Conservation (phyloP, 2,797 vertebrate species). For the Hypotaenidia philippensis region DNA sequence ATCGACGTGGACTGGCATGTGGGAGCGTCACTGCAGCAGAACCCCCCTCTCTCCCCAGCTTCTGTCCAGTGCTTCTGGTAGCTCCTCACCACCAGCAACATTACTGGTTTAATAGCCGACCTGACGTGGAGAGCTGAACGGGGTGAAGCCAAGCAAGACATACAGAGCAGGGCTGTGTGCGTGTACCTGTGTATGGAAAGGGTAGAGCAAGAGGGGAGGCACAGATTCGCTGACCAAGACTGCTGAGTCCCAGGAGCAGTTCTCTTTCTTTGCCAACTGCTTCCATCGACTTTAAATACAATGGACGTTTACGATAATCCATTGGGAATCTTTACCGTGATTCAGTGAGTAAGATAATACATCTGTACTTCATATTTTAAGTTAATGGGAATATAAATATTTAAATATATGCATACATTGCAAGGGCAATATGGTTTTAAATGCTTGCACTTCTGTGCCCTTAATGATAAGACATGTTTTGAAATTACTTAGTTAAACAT, state of each 20-base stretch:
- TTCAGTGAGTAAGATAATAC: constrained; percentile 87
- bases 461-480: constrained; percentile 42
- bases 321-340: constrained; percentile 88
- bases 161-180: constrained; percentile 67
- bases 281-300: constrained; percentile 56
- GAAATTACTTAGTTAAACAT: constrained; percentile 48
- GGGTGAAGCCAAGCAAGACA: constrained; percentile 67
- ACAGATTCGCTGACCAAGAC: neutral
- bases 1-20: constrained; percentile 83
- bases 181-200: constrained; percentile 27
- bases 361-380: constrained; percentile 27
- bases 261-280: constrained; percentile 3
- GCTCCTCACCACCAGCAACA: constrained; percentile 76
- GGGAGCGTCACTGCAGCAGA: constrained; percentile 82
- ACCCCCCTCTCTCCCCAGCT: constrained; percentile 44
- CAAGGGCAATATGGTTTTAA: constrained; percentile 35
- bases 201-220: neutral
- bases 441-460: neutral
- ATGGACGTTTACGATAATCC: constrained; percentile 86
- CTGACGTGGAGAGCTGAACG: constrained; percentile 58
- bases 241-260: neutral
- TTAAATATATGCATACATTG: constrained; percentile 54
- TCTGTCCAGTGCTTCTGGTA: constrained; percentile 72
- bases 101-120: constrained; percentile 2
- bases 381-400: constrained; percentile 47